Base-by-base conservation (phyloP, 2,797 vertebrate genomes). In the Cichlasoma orientale region DNA sequence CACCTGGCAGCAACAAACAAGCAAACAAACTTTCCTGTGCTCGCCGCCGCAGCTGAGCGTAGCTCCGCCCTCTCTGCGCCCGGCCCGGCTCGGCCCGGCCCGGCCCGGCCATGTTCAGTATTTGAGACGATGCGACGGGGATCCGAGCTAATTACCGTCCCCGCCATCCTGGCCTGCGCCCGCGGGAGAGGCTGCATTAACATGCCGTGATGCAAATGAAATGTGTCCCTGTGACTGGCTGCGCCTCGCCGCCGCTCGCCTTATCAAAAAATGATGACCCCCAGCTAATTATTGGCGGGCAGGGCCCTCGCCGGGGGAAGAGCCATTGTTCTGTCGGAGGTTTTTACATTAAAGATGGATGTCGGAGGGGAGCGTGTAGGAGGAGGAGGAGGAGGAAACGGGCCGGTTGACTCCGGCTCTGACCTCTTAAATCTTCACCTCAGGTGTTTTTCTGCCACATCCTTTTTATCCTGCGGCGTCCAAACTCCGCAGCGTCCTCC, bases 231-330 rank as follows among this genome's bases (percentile, higher is more conserved):
- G 75, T 59, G 74, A 75, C 82, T 23, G 73, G 47, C 81, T 75
- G 79, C 13, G 41, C 19, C 72, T 74, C 77, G 44, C 61, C 18
- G 80, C 79, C n/a, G 68, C 82, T 77, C 75, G n/a, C 57, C 77
- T 74, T 89, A 92, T 94, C 91, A 94, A 92, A 94, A 93, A 94
- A 89, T 92, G 79, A 92, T 94, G 94, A 94, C 92, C 92, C 82
- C 79, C 12, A 74, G 90, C 90, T 94, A 92, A 95, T 94, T 92
- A 94, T 94, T 77, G 86, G 85, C 4, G 6, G 84, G 87, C 61
- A 16, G 79, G 76, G 66, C 80, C 82, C 41, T 68, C 83, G 74
- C 68, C 56, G 1, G 52, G 90, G 90, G 90, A 88, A 14, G 61
- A 74, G 86, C 83, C 88, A 88, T 93, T 93, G 93, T 92, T 93